A percentile compares a stretch with the other conserved stretches of the same genome.
Conservation (phyloP, 2,113 vertebrate species). For the Cyanocitta stelleri region DNA sequence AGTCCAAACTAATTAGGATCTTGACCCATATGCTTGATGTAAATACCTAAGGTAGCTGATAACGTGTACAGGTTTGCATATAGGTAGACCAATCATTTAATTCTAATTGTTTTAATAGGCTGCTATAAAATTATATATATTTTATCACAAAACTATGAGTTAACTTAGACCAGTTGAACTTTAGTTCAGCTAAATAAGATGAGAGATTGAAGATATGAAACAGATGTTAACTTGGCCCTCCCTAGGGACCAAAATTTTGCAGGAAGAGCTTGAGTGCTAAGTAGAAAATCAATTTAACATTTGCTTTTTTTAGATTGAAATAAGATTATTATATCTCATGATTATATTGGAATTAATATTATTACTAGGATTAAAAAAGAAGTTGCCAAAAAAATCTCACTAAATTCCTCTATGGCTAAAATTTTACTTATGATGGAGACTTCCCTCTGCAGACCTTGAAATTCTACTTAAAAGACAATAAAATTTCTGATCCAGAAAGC, state of each 20-base stretch:
- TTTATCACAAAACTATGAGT: background rate
- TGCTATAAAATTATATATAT: background rate
- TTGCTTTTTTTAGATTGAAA: background rate
- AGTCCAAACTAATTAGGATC: background rate
- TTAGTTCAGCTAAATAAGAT: background rate
- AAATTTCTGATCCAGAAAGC: background rate
- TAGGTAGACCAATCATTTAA: background rate
- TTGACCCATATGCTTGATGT: background rate
- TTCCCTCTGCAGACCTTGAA: background rate
- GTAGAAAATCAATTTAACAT: background rate
- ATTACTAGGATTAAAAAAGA: background rate
- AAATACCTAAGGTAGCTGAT: background rate
- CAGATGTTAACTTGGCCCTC: background rate
- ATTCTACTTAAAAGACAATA: background rate
- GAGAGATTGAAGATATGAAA: background rate
- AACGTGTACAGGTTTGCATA: background rate
- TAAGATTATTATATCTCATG: background rate
- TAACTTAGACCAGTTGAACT: background rate
- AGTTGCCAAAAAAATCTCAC: background rate
- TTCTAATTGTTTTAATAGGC: background rate
- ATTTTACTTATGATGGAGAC: background rate
- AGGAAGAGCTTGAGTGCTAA: background rate
- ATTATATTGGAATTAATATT: background rate
- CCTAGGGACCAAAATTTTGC: background rate
- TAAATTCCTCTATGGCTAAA: background rate